These are phyloP conservation scores for Leuciscus idus DNA, from an alignment of 2,113 vertebrate genomes.

Conservation along the genomic window DNA sequence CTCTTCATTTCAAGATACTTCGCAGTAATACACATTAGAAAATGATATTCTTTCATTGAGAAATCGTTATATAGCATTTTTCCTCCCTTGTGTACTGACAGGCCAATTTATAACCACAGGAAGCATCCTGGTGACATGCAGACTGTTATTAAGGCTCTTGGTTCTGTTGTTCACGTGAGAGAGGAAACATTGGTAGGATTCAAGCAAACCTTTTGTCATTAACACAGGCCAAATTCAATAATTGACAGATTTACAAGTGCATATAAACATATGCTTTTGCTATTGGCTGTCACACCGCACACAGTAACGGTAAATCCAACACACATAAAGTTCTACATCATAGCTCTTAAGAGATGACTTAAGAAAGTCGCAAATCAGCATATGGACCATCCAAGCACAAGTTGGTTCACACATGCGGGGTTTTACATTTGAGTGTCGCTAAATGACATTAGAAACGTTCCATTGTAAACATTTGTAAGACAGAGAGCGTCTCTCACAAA, in stretches of 20 bases:
- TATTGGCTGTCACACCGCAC: slow-evolving; percentile 22
- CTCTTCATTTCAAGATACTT: neutral
- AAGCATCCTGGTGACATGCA: slow-evolving; percentile 38
- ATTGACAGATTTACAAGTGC: slow-evolving; percentile 25
- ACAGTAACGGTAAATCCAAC: slow-evolving; percentile 27
- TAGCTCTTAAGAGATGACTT: slow-evolving; percentile 13
- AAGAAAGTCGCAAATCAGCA: slow-evolving; percentile 39
- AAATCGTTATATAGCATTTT: neutral
- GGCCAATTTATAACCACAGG: slow-evolving; percentile 1
- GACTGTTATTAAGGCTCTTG: slow-evolving; percentile 16
- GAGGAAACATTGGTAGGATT: neutral
- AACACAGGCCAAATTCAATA: slow-evolving; percentile 28
- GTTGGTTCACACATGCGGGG: slow-evolving; percentile 24
- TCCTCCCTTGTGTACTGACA: neutral
- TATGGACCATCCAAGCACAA: slow-evolving; percentile 20
- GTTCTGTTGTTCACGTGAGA: neutral
- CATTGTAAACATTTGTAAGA: slow-evolving; percentile 4
- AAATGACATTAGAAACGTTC: neutral
- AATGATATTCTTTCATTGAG: neutral
- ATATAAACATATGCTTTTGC: slow-evolving; percentile 16
- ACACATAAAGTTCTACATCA: neutral
- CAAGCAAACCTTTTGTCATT: neutral
- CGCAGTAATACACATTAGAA: neutral
- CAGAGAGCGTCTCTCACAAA: neutral
- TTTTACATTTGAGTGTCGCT: neutral